Evolutionary conservation across 1,140 invertebrate species (phyloP), one percentile per base, ranked within the genome.

Genomic region (Apis dorsata): DNA sequence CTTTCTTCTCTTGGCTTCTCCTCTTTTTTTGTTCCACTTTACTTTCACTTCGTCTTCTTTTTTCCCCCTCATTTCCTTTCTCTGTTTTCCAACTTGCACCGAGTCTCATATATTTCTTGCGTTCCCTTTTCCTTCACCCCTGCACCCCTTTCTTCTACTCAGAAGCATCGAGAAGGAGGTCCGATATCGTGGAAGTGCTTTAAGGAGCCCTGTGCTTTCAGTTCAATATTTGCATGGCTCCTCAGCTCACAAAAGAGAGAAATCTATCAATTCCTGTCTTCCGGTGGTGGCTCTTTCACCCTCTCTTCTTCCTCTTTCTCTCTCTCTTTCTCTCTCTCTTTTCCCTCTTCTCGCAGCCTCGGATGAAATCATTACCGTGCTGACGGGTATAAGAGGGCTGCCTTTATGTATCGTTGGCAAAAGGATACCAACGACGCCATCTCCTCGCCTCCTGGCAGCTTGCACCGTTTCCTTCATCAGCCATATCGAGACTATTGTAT

Each of bases 191-290:
- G 71, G 66, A 70, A 90, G 82, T 86, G 87, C 89, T 90, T 90
- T 85, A 88, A 88, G 87, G 78, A 88, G 90, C 88, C 82, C 82
- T 79, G 90, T 86, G 85, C 86, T 90, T 91, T 87, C 85, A 83
- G 88, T 85, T 90, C 90, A 89, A 90, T 91, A 90, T 91, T 91
- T 91, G 86, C 86, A 89, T 85, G 83, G 85, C 86, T 86, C 82
- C 78, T 68, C 85, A 84, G 74, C 84, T 88, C 88, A 90, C 87
- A 90, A 91, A 90, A 92, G 89, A 91, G 89, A 86, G 90, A 91
- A 92, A 91, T 92, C 91, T 90, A 93, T 93, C 92, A 93, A 93
- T 93, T 93, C 89, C 91, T 92, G 92, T 93, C 91, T 91, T 91
- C 90, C 87, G 81, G 84, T 88, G 83, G 53, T 28, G 75, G 24